Percentiles rank a stretch among this genome's conserved stretches.
phyloP scores from a whole-genome alignment of 2,888 invertebrate species.

The Ethmia dodecea region DNA sequence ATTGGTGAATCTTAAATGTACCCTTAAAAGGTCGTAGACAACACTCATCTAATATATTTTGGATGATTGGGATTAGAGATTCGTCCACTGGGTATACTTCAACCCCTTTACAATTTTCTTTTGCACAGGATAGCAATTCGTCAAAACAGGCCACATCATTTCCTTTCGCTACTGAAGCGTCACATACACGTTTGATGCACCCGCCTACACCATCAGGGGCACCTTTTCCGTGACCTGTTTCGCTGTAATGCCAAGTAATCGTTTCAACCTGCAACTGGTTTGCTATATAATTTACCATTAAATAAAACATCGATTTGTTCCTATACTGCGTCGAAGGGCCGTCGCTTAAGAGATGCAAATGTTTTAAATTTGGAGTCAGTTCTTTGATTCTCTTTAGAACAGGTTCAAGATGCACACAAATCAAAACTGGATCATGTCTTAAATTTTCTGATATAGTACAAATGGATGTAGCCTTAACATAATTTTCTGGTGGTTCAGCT shows the following conservation, averaged over 20 bases:
- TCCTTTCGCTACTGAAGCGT: background rate
- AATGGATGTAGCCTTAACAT: background rate
- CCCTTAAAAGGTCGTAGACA: background rate
- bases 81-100: background rate
- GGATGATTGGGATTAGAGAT: background rate
- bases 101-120: background rate
- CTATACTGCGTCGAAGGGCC: conserved; percentile 15
- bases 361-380: conserved; percentile 1
- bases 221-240: conserved; percentile 16
- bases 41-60: background rate
- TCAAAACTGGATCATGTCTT: conserved; percentile 19
- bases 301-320: conserved; percentile 14
- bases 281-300: conserved; percentile 11
- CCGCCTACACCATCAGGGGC: conserved; percentile 17
- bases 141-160: background rate
- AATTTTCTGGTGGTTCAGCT: background rate
- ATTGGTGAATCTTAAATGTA: background rate
- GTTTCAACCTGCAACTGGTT: conserved; percentile 3
- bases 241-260: conserved; percentile 13
- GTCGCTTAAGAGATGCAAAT: conserved; percentile 6
- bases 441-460: conserved; percentile 18
- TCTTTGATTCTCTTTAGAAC: conserved; percentile 11
- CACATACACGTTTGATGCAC: conserved; percentile 8
- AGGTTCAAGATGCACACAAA: conserved; percentile 18
- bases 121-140: background rate